A percentile compares a stretch with the other conserved stretches of the same genome.
Conservation (phyloP, 2,797 vertebrate species). For the Heterohyrax brucei region DNA sequence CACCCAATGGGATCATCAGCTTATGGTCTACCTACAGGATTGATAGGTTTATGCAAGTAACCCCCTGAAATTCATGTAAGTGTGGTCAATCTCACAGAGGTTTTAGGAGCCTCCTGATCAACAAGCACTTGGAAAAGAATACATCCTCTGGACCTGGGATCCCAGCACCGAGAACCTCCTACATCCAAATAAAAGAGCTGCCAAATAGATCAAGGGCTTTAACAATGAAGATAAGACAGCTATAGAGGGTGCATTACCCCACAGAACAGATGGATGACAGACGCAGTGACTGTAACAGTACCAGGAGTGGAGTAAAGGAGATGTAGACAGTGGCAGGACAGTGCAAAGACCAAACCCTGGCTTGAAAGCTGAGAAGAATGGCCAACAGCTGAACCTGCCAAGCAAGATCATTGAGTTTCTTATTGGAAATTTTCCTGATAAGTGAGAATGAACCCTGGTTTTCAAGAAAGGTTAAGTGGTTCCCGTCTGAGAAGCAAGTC, state of each 20-base stretch:
- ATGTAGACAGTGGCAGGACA: not conserved
- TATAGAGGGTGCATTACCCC: not conserved
- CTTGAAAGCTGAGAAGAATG: not conserved
- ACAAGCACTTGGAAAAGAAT: not conserved
- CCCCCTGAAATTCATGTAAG: not conserved
- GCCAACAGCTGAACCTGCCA: not conserved
- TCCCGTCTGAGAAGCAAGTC: too few species aligned
- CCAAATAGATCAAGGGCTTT: not conserved
- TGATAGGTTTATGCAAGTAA: not conserved
- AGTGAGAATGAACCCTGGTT: not conserved
- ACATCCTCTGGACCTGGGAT: not conserved
- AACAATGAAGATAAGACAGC: not conserved
- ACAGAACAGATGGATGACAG: not conserved
- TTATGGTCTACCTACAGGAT: not conserved
- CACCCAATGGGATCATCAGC: too few species aligned
- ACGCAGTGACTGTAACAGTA: not conserved
- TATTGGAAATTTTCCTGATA: not conserved
- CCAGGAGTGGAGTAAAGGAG: not conserved
- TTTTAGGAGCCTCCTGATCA: not conserved
- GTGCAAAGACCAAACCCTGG: not conserved
- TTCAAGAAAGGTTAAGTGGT: not conserved
- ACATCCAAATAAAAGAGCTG: not conserved
- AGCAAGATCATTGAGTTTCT: not conserved
- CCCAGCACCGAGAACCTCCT: not conserved
- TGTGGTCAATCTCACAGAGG: not conserved